phyloP scores from a whole-genome alignment of 2,888 invertebrate genomes.

The Eucriotettix oculatus region DNA sequence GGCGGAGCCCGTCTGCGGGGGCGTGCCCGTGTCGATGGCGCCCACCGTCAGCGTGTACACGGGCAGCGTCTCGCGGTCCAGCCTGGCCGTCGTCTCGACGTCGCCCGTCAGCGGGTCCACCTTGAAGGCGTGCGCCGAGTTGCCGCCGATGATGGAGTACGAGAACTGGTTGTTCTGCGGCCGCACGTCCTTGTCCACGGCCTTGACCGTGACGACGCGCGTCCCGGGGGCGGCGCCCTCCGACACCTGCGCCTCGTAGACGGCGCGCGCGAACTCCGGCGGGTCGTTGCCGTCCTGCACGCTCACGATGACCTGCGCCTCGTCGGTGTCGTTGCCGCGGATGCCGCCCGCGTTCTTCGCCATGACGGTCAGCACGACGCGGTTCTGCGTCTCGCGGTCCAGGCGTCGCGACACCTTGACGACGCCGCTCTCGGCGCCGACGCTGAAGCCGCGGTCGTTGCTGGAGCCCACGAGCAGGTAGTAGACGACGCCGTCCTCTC shows the following conservation, averaged over 20 bases:
- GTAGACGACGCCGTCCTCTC: constrained; percentile 73
- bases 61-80: constrained; percentile 69
- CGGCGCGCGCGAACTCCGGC: constrained; percentile 68
- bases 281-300: constrained; percentile 95
- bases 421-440: constrained; percentile 68
- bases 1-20: constrained; percentile 84
- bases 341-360: constrained; percentile 92
- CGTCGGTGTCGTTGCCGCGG: constrained; percentile 86
- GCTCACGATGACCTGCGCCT: constrained; percentile 82
- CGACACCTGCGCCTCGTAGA: constrained; percentile 63
- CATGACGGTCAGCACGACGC: constrained; percentile 78
- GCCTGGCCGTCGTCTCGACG: constrained; percentile 50
- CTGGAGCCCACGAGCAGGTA: constrained; percentile 88
- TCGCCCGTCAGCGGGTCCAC: constrained; percentile 75
- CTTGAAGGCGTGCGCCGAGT: constrained; percentile 67
- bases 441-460: constrained; percentile 77
- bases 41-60: constrained; percentile 63
- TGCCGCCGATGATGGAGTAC: constrained; percentile 75
- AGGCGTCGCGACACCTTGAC: constrained; percentile 67
- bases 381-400: constrained; percentile 75
- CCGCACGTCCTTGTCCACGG: constrained; percentile 79
- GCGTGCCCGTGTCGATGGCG: constrained; percentile 75
- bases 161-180: constrained; percentile 84
- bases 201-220: constrained; percentile 59
- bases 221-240: constrained; percentile 66